Evolutionary conservation across 2,113 vertebrate genomes (phyloP), one percentile per base, ranked within the genome.

Genomic region (Camelus bactrianus): DNA sequence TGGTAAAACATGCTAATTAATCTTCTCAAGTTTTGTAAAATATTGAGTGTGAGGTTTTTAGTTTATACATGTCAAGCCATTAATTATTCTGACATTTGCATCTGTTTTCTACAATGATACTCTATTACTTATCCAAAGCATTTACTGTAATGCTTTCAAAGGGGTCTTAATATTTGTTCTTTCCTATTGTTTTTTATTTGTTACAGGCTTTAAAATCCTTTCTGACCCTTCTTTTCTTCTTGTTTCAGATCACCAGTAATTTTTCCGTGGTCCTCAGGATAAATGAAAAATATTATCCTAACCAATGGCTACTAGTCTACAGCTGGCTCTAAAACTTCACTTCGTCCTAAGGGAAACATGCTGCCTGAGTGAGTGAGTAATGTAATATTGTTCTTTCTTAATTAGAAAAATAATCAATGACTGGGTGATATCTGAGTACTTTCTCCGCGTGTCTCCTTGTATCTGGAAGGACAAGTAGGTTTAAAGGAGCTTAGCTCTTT

Each of bases 391-490:
- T 94, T 58, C 46, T 93, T 80, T 89, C 28, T 85, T 46, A 92
- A 70, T 58, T 69, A 84, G 89, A 84, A 94, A 96, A 93, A 80
- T 26, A 88, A 82, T 80, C 84, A 67, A 20, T 72, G 50, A 91
- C 20, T 65, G 91, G 65, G 30, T 54, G 67, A 56, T 42, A 38
- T 30, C 80, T 79, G 50, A 94, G 28, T 38, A 64, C 28, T 80
- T 93, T 76, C 32, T 46, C 58, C 80, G n/a, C 19, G 19, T 35
- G 52, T 26, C 24, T 87, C 20, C 64, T 94, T 12, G 4, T 86
- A 76, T 85, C 46, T 77, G 3, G 32, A 52, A 70, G 28, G 46
- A 76, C 30, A 82, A 76, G 26, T 24, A 42, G 16, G 17, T 58
- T 67, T 58, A 60, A 58, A 60, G 13, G 28, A 82, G 60, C 54